Conservation (phyloP, 2,888 invertebrate genomes). For the Thera obeliscata region DNA sequence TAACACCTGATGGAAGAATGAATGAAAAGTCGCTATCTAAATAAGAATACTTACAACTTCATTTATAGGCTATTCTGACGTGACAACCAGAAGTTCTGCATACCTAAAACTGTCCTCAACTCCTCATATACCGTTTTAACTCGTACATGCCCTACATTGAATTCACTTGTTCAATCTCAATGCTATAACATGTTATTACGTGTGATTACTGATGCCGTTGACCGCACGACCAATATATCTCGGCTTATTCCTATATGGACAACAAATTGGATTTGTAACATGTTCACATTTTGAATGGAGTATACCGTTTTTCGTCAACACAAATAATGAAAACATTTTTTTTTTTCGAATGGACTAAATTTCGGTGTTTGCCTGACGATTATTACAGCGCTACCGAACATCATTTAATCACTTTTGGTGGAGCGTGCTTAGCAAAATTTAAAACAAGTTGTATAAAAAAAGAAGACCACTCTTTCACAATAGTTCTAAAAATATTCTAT, state of each 20-base stretch:
- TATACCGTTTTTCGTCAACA: conserved; percentile 11
- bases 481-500: too few species aligned
- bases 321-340: neutral
- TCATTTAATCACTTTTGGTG: neutral
- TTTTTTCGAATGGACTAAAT: too few species aligned
- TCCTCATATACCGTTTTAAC: conserved; percentile 6
- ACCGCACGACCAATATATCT: conserved; percentile 54
- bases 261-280: conserved; percentile 40
- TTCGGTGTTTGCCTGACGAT: too few species aligned
- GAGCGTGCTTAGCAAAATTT: too few species aligned
- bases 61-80: too few species aligned
- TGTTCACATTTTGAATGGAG: conserved; percentile 8
- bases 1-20: too few species aligned
- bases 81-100: neutral
- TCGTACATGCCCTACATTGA: conserved; percentile 22
- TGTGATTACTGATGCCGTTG: conserved; percentile 60
- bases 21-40: too few species aligned
- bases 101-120: neutral
- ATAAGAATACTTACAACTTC: too few species aligned
- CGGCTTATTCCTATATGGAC: conserved; percentile 45
- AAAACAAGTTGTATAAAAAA: too few species aligned
- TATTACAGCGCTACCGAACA: neutral
- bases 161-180: conserved; percentile 40
- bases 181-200: conserved; percentile 51
- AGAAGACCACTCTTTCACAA: too few species aligned